These are phyloP conservation scores for Psettodes erumei DNA, from an alignment of 2,113 vertebrate genomes.

Conservation along the genomic window DNA sequence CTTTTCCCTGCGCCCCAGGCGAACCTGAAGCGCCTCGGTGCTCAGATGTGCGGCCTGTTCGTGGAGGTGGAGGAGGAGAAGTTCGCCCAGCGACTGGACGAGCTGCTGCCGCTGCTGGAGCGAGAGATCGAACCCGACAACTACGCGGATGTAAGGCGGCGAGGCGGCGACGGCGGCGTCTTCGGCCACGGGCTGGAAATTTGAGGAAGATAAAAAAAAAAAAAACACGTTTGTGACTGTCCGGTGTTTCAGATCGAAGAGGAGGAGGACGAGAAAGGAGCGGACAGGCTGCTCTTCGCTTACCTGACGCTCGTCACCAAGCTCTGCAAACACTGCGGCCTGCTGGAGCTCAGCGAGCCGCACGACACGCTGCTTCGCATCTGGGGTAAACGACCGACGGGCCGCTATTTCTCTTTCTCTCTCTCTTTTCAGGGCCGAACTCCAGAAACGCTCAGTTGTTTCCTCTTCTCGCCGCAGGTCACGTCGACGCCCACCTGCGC, in stretches of 20 bases:
- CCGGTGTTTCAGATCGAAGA: slow-evolving; percentile 84
- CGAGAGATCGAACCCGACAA: slow-evolving; percentile 86
- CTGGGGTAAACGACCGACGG: slow-evolving; percentile 94
- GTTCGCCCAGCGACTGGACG: slow-evolving; percentile 85
- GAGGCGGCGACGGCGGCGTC: slow-evolving; percentile 49
- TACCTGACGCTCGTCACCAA: slow-evolving; percentile 91
- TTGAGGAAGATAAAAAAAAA: no score
- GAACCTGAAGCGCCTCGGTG: slow-evolving; percentile 87
- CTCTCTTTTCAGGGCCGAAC: no score
- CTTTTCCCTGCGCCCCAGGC: slow-evolving; percentile 70
- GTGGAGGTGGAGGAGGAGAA: slow-evolving; percentile 89
- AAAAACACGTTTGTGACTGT: not conserved
- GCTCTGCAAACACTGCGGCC: slow-evolving; percentile 88
- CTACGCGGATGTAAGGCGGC: slow-evolving; percentile 90
- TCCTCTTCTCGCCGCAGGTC: slow-evolving; percentile 74
- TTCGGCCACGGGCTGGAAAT: not conserved
- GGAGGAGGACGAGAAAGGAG: slow-evolving; percentile 90
- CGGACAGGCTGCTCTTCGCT: slow-evolving; percentile 90
- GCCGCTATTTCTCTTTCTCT: no score
- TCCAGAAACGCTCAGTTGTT: not conserved
- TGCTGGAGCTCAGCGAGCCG: slow-evolving; percentile 86
- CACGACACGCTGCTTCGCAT: slow-evolving; percentile 81
- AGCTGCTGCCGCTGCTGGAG: slow-evolving; percentile 88
- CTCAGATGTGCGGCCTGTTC: slow-evolving; percentile 91
- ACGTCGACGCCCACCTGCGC: slow-evolving; percentile 89